These are phyloP conservation scores for Coleophora flavipennella DNA, from an alignment of 2,888 invertebrate species.

Conservation along the genomic window DNA sequence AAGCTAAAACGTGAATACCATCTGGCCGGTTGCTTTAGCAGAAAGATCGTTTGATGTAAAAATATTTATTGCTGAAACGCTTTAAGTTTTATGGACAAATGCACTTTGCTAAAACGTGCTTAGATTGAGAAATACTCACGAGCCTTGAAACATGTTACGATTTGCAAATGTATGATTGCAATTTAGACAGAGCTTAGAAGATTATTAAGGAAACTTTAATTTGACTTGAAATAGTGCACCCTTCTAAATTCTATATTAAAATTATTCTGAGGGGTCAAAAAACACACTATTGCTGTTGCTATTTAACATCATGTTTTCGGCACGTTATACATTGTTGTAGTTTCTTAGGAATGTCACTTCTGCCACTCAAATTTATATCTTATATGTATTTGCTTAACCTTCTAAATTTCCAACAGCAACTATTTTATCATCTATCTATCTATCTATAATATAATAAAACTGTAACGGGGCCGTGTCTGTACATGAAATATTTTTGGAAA, in stretches of 20 bases:
- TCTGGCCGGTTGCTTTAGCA: conserved; percentile 27
- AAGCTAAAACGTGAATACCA: conserved; percentile 36
- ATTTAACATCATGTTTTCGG: conserved; percentile 55
- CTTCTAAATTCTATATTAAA: conserved; percentile 58
- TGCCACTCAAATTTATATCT: conserved; percentile 38
- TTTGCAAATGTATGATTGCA: too few relatives aligned
- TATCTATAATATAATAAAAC: too few relatives aligned
- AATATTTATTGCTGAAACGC: conserved; percentile 18
- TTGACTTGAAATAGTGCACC: conserved; percentile 54
- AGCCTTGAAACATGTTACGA: too few relatives aligned
- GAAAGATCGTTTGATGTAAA: conserved; percentile 18
- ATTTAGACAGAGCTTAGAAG: conserved; percentile 30
- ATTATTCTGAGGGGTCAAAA: conserved; percentile 61
- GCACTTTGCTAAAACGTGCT: conserved; percentile 19
- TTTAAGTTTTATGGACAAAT: conserved; percentile 20
- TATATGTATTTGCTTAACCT: conserved; percentile 17
- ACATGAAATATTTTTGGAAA: too few relatives aligned
- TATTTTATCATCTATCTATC: conserved; percentile 38
- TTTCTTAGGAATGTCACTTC: conserved; percentile 42
- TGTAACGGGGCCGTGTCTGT: too few relatives aligned
- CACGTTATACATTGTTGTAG: conserved; percentile 51
- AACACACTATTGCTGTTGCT: conserved; percentile 57
- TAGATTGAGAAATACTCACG: neutral
- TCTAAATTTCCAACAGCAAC: neutral
- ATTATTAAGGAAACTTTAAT: conserved; percentile 59